Conservation (phyloP, 2,888 invertebrate genomes). For the Poecilus cupreus region DNA sequence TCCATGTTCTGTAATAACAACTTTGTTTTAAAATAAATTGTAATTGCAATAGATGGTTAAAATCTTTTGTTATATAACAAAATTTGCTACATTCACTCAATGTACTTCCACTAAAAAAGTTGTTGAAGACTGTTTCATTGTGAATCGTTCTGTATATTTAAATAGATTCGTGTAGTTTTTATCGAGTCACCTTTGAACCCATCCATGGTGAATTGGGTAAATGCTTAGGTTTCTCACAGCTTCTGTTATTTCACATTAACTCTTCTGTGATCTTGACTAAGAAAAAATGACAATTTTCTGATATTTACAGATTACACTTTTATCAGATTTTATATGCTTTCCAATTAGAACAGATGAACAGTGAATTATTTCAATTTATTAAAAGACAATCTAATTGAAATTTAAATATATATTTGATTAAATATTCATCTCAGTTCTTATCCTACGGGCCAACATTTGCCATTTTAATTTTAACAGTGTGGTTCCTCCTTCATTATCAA, state of each 20-base stretch:
- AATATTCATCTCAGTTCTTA: too few relatives aligned
- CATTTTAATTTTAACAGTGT: too few relatives aligned
- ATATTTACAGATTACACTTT: neutral
- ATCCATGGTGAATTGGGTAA: neutral
- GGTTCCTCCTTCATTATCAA: too few relatives aligned
- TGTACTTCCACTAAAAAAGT: too few relatives aligned
- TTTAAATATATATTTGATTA: too few relatives aligned
- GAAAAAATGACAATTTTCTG: neutral
- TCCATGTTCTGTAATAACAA: neutral
- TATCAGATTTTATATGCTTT: too few relatives aligned
- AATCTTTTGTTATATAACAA: constrained; percentile 2
- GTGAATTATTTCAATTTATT: too few relatives aligned
- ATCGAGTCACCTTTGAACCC: constrained; percentile 10
- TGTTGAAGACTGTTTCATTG: neutral
- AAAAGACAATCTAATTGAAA: too few relatives aligned
- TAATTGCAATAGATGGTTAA: neutral
- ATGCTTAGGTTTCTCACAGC: constrained; percentile 14
- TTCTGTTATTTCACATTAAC: constrained; percentile 12
- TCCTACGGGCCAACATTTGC: too few relatives aligned
- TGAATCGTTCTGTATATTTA: constrained; percentile 7
- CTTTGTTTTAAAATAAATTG: neutral
- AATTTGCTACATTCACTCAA: neutral
- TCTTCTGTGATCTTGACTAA: neutral
- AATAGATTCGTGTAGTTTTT: constrained; percentile 30
- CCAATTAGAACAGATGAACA: too few relatives aligned